Evolutionary conservation across 2,888 invertebrate species (phyloP).

Genomic region (Amphimallon solstitiale): DNA sequence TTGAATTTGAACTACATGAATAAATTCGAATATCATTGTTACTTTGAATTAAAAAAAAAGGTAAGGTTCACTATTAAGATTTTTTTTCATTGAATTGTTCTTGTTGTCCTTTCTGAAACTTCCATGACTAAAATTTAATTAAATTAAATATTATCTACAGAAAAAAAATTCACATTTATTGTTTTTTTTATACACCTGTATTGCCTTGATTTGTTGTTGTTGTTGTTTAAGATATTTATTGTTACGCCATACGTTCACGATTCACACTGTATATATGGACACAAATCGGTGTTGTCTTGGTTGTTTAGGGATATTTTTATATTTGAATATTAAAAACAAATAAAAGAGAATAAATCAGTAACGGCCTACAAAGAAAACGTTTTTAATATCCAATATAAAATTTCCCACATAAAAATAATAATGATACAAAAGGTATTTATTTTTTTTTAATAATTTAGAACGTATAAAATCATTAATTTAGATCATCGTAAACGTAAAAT

Average conservation of each 20-base stretch:
- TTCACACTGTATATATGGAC: constrained; percentile 31
- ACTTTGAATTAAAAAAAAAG: neutral
- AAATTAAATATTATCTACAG: neutral
- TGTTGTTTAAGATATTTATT: constrained; percentile 7
- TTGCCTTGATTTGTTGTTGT: constrained; percentile 25
- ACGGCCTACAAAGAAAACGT: neutral
- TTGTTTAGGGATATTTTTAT: neutral
- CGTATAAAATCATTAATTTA: neutral
- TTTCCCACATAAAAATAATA: neutral
- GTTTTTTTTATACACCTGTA: constrained; percentile 11
- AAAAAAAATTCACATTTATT: neutral
- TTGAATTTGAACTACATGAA: neutral
- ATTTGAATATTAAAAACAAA: constrained; percentile 19
- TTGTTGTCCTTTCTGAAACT: neutral
- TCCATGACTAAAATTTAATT: neutral
- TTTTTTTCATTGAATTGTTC: neutral
- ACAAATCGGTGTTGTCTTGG: neutral
- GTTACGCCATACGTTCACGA: constrained; percentile 14
- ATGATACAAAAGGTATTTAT: constrained; percentile 30
- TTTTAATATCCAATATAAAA: constrained; percentile 20
- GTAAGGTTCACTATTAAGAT: constrained; percentile 9
- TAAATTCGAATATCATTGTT: constrained; percentile 32
- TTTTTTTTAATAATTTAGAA: neutral
- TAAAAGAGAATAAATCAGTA: neutral
- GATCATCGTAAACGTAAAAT: neutral